phyloP scores from a whole-genome alignment of 2,113 vertebrate genomes.

The Copsychus sechellarum region DNA sequence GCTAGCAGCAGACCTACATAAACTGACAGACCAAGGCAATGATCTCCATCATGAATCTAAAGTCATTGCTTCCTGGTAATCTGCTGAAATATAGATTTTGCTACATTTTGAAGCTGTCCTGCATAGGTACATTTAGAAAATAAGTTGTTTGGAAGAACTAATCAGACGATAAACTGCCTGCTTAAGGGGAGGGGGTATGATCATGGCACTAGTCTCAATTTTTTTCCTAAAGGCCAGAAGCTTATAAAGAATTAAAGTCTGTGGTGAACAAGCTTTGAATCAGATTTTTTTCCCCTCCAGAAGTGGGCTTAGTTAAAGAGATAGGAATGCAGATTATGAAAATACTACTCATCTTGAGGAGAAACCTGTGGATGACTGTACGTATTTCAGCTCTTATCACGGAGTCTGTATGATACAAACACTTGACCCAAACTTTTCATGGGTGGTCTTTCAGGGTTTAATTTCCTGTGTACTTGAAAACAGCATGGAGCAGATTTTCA shows the following conservation, averaged over 20 bases:
- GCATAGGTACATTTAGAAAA: not conserved
- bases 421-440: not conserved
- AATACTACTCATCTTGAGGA: not conserved
- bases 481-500: conserved; percentile 3
- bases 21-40: not conserved
- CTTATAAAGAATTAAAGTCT: not conserved
- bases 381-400: not conserved
- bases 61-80: not conserved
- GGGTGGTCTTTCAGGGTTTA: not conserved
- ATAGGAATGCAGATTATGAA: not conserved
- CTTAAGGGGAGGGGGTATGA: too few relatives aligned
- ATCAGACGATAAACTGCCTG: not conserved
- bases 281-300: fast-evolving
- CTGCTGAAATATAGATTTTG: not conserved
- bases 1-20: not conserved
- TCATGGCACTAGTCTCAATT: not conserved
- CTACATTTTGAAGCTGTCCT: not conserved
- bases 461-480: not conserved
- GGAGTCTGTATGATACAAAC: not conserved
- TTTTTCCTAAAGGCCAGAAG: not conserved
- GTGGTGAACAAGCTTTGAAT: not conserved
- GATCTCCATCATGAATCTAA: not conserved
- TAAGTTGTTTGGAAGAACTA: not conserved
- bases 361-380: not conserved
- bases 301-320: not conserved